A percentile compares a stretch with the other conserved stretches of the same genome.
These are phyloP conservation scores for Drosophila sordidapex DNA, from an alignment of 2,888 invertebrate genomes.

Conservation along the genomic window DNA sequence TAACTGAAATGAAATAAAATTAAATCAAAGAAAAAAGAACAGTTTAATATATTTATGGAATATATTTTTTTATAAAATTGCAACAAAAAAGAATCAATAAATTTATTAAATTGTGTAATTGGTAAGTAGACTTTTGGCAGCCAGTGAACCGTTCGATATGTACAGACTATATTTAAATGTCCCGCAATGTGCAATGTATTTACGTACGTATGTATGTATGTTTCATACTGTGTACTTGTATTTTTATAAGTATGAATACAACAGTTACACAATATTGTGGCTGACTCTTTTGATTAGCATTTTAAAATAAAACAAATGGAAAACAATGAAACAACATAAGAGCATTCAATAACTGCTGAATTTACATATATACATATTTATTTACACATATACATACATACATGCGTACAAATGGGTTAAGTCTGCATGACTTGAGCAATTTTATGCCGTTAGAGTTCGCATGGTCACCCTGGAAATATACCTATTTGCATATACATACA, in stretches of 20 bases:
- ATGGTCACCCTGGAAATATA: background rate
- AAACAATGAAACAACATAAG: conserved; percentile 4
- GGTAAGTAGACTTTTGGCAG: background rate
- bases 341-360: background rate
- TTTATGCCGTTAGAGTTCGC: background rate
- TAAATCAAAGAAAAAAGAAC: background rate
- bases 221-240: background rate
- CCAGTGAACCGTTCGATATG: background rate
- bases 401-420: no score
- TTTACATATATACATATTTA: background rate
- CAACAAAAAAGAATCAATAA: background rate
- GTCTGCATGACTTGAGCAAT: background rate
- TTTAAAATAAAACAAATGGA: conserved; percentile 7
- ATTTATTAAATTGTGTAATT: background rate
- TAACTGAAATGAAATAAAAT: background rate
- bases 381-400: background rate
- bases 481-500: background rate
- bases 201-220: background rate
- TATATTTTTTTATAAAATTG: background rate
- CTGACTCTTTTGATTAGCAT: conserved; percentile 12
- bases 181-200: conserved; percentile 10
- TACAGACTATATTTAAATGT: conserved; percentile 10
- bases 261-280: background rate
- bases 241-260: background rate
- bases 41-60: background rate